Conservation (phyloP, 2,888 invertebrate species). For the Nymphalis c-album region DNA sequence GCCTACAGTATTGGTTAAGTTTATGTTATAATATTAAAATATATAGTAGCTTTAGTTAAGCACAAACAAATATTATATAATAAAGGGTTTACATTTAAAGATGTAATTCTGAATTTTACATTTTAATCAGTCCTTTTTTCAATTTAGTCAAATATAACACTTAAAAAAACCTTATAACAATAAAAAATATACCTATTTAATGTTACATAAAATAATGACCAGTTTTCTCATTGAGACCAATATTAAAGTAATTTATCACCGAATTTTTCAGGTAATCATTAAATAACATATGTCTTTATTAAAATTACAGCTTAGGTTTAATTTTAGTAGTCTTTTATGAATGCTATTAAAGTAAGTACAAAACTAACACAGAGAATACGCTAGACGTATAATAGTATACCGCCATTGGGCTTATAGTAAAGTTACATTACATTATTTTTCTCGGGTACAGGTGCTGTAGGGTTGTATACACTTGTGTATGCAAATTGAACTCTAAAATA, state of each 20-base stretch:
- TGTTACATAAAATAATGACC: too few relatives aligned
- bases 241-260: background rate
- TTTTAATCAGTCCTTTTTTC: too few relatives aligned
- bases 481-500: conserved; percentile 34
- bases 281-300: background rate
- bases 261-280: background rate
- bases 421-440: conserved; percentile 14
- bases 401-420: too few relatives aligned
- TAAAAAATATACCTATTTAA: too few relatives aligned
- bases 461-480: conserved; percentile 31
- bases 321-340: background rate
- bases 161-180: too few relatives aligned
- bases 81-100: too few relatives aligned
- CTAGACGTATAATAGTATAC: background rate
- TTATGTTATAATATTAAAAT: too few relatives aligned
- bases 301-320: background rate
- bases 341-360: conserved; percentile 1
- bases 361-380: conserved; percentile 4
- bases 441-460: conserved; percentile 20
- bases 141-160: too few relatives aligned
- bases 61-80: too few relatives aligned
- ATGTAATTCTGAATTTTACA: too few relatives aligned
- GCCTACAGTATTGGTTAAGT: too few relatives aligned
- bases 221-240: background rate
- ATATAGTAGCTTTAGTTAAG: too few relatives aligned